Evolutionary conservation across 2,888 invertebrate genomes (phyloP), one percentile per base, ranked within the genome.

Genomic region (Melangyna quadrimaculata): DNA sequence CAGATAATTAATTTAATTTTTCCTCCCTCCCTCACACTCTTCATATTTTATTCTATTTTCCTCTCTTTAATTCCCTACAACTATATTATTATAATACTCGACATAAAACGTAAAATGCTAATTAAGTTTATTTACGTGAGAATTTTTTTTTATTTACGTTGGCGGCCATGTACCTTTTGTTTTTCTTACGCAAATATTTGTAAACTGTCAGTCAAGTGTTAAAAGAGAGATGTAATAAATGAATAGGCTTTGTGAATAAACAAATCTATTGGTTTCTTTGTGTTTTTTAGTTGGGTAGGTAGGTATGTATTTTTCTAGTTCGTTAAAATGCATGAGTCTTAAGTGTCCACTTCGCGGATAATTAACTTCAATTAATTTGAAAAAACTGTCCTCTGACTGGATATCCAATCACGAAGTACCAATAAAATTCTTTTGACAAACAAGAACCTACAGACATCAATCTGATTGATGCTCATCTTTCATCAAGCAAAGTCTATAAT

Each of bases 81-180:
- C 8, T 27, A 35, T n/a, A n/a, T n/a, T n/a, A n/a, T n/a, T n/a
- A n/a, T n/a, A 10, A 6, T 37, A 24, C 43, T 78, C 27, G 14
- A 14, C 19, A 35, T 35, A 51, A 59, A 65, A 35, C 51, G 51
- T 74, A 51, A 70, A 65, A 70, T 51, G 73, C 69, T 83, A 78
- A 78, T 83, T 74, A 74, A 51, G 61, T 70, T 78, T 78, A 73
- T 83, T 78, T 78, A 78, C 78, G 83, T 78, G 83, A 70, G 83
- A 83, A 63, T 61, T 73, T 57, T 70, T 51, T 22, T 19, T 4
- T 48, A 35, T 67, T 48, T 67, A 35, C 67, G 6, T 51, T 35
- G 17, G 51, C 22, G 35, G 48, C 24, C 51, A 67, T 35, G 67
- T 67, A 51, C 48, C 65, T n/a, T 35, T 74, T 69, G 51, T 43